Percentiles rank a stretch among this genome's conserved stretches.
phyloP scores from a whole-genome alignment of 1,140 invertebrate species.

The Palaemon carinicauda region DNA sequence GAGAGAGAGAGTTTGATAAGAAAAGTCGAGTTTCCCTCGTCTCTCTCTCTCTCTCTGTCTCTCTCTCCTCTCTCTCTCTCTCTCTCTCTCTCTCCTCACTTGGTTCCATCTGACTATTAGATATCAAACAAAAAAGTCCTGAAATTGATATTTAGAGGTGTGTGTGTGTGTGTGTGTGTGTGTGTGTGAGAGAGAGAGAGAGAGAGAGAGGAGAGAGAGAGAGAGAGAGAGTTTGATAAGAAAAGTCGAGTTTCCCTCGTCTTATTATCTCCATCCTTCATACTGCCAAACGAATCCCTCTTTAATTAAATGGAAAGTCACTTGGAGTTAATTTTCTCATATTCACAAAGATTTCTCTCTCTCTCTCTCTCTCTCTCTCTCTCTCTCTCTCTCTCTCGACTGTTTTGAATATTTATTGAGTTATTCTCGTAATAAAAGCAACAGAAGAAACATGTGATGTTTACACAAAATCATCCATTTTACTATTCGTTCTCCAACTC shows the following conservation, averaged over 20 bases:
- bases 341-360: neutral
- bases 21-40: neutral
- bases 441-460: neutral
- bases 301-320: neutral
- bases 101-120: no score
- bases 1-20: neutral
- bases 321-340: neutral
- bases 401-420: neutral
- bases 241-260: neutral
- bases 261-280: neutral
- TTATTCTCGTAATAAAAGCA: neutral
- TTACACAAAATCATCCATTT: neutral
- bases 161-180: no score
- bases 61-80: no score
- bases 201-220: no score
- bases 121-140: no score
- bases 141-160: no score
- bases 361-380: neutral
- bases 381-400: neutral
- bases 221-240: no score
- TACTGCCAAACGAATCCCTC: neutral
- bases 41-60: neutral
- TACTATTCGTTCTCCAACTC: neutral
- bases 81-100: no score
- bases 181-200: no score